These are phyloP conservation scores for Peromyscus eremicus DNA, from an alignment of 2,797 vertebrate species.

Conservation along the genomic window DNA sequence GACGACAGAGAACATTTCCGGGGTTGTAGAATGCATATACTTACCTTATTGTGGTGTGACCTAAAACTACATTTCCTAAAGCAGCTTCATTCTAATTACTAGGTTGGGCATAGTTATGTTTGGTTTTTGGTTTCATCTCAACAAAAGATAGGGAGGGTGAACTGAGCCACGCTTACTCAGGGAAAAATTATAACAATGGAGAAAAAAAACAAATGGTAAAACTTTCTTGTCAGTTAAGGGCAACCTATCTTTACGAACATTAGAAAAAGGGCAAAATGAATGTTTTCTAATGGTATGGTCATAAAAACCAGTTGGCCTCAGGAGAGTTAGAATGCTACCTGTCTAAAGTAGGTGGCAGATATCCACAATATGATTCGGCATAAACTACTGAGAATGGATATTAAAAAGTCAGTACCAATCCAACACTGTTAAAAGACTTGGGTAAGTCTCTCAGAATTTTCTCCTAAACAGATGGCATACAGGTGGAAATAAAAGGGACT, in stretches of 20 bases:
- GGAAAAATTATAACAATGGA: background rate
- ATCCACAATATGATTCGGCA: background rate
- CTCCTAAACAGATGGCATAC: background rate
- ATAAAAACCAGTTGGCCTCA: background rate
- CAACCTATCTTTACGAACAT: background rate
- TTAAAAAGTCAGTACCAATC: background rate
- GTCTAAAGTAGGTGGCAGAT: background rate
- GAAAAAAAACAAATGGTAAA: background rate
- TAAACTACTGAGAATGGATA: background rate
- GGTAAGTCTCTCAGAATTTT: background rate
- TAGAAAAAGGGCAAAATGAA: background rate
- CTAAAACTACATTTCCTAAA: background rate
- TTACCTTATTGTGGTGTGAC: background rate
- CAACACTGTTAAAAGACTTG: background rate
- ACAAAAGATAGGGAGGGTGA: background rate
- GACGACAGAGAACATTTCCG: background rate
- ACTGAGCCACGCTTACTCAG: background rate
- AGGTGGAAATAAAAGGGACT: background rate
- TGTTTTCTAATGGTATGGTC: background rate
- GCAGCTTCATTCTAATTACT: background rate
- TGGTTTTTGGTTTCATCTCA: background rate
- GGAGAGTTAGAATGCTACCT: background rate
- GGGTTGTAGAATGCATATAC: background rate
- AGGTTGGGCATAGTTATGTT: background rate
- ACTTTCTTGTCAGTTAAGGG: background rate